Percentiles rank a stretch among this genome's conserved stretches.
These are phyloP conservation scores for Aix galericulata DNA, from an alignment of 2,113 vertebrate genomes.

Conservation along the genomic window DNA sequence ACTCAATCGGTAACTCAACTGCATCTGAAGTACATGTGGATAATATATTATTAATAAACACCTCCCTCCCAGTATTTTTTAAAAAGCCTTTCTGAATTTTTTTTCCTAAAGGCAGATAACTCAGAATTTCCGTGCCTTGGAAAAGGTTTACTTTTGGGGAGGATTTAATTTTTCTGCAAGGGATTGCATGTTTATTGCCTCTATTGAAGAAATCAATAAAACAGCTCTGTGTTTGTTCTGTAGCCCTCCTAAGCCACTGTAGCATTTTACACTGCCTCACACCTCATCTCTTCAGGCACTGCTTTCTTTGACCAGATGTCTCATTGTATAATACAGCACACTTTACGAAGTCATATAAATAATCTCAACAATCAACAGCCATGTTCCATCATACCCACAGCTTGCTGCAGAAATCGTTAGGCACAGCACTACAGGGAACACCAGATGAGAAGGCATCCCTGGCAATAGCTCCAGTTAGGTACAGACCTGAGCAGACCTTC, in stretches of 20 bases:
- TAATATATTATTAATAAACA: background rate
- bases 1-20: background rate
- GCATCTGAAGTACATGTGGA: background rate
- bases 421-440: background rate
- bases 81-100: background rate
- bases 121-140: background rate
- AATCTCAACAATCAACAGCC: background rate
- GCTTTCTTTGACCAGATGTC: background rate
- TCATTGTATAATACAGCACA: background rate
- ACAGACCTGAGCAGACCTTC: too few relatives aligned
- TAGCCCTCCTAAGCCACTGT: background rate
- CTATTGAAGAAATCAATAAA: background rate
- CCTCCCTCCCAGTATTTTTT: background rate
- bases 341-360: background rate
- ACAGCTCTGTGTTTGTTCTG: background rate
- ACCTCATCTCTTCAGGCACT: background rate
- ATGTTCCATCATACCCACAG: background rate
- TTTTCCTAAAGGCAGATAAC: background rate
- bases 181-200: background rate
- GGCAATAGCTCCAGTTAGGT: background rate
- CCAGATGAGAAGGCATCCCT: background rate
- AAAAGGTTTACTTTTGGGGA: background rate
- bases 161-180: too few relatives aligned
- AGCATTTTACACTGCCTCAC: background rate
- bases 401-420: background rate